A percentile compares a stretch with the other conserved stretches of the same genome.
These are phyloP conservation scores for Seira musarum DNA, from an alignment of 2,888 invertebrate genomes.

Conservation along the genomic window DNA sequence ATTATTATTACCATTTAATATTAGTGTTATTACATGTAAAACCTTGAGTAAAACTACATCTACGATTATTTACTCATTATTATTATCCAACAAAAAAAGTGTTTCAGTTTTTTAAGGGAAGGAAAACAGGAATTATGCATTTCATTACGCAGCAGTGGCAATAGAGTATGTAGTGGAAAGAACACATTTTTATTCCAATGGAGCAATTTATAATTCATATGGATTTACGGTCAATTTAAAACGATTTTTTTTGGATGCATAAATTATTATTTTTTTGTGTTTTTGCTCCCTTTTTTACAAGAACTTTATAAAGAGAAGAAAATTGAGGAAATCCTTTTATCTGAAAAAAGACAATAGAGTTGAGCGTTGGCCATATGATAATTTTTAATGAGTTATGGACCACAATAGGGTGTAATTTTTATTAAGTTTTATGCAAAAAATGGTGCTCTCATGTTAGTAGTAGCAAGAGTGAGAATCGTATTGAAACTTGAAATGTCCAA, in stretches of 20 bases:
- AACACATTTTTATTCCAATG: neutral
- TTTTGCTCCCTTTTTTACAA: conserved; percentile 16
- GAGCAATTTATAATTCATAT: neutral
- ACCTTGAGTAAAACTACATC: too few relatives aligned
- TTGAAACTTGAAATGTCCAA: conserved; percentile 43
- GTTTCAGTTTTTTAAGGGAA: too few relatives aligned
- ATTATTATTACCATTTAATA: neutral
- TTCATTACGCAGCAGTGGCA: conserved; percentile 38
- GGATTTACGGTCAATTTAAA: neutral
- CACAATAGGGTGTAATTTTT: neutral
- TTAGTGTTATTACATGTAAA: neutral
- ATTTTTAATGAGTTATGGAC: neutral
- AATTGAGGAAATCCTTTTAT: conserved; percentile 42
- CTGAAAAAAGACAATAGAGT: neutral
- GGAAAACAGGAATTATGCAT: conserved; percentile 55
- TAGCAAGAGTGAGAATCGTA: conserved; percentile 12
- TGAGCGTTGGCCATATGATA: neutral
- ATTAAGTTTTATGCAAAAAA: neutral
- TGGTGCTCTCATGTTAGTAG: neutral
- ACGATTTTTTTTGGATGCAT: neutral
- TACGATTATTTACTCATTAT: neutral
- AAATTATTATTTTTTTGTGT: conserved; percentile 13
- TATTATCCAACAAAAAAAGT: neutral
- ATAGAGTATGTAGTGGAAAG: neutral
- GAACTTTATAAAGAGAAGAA: conserved; percentile 14